Conservation (phyloP, 2,113 vertebrate species). For the Zosterops japonicus region DNA sequence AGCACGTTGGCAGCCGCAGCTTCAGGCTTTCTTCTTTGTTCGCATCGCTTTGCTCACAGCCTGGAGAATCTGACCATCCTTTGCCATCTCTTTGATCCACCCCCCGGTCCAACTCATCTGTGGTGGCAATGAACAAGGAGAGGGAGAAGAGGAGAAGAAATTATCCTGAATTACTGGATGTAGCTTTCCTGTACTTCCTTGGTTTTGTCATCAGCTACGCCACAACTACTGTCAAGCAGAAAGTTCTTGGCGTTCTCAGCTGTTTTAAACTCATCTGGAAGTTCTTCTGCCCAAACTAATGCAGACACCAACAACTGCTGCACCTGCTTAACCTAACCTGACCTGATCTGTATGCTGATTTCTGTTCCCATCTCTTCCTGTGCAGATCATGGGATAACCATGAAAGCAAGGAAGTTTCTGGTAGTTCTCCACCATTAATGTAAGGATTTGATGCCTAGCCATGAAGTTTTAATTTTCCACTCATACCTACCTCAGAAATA, state of each 20-base stretch:
- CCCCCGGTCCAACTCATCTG: constrained; percentile 83
- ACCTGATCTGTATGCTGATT: not conserved
- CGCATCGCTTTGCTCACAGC: constrained; percentile 87
- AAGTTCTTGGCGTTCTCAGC: not conserved
- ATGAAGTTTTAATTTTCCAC: not conserved
- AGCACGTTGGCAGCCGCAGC: constrained; percentile 88
- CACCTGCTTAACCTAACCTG: not conserved
- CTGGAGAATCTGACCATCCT: constrained; percentile 68
- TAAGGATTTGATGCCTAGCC: not conserved
- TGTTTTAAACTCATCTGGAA: not conserved
- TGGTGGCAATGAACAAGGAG: not conserved
- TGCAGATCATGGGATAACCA: not conserved
- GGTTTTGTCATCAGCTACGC: not conserved
- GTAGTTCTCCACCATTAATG: not conserved
- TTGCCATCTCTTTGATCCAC: constrained; percentile 92
- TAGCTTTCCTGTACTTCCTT: not conserved
- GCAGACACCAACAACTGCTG: not conserved
- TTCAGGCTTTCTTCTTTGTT: constrained; percentile 79
- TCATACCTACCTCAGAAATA: not conserved
- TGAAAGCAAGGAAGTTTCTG: not conserved
- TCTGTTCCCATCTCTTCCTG: not conserved
- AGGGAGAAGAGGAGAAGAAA: not conserved
- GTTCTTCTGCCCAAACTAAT: not conserved
- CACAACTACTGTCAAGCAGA: not conserved
- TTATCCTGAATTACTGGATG: not conserved